Conservation (phyloP, 1,140 invertebrate species). For the Zaprionus kolodkinae region DNA sequence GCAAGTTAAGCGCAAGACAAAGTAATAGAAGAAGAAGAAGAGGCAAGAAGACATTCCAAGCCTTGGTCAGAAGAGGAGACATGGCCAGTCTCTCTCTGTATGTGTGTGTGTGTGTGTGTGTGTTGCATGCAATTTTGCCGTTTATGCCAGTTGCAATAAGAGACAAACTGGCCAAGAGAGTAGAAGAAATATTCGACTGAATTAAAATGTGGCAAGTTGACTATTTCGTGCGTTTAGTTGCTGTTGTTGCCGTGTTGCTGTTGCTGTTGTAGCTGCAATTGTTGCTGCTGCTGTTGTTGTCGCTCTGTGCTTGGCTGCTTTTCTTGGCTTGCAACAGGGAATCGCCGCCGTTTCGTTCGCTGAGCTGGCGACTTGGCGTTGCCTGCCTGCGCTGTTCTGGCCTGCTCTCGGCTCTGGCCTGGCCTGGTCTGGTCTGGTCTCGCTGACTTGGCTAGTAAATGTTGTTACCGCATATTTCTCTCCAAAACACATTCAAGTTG, state of each 20-base stretch:
- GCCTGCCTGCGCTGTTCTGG: slow-evolving; percentile 4
- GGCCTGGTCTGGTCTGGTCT: slow-evolving; percentile 21
- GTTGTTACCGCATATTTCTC: slow-evolving; percentile 76
- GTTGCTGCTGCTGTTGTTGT: neutral
- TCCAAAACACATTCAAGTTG: slow-evolving; percentile 67
- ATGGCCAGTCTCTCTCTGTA: slow-evolving; percentile 14
- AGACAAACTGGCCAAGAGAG: slow-evolving; percentile 47
- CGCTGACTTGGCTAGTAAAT: slow-evolving; percentile 52
- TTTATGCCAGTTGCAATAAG: slow-evolving; percentile 62
- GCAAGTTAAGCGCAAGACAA: slow-evolving; percentile 64
- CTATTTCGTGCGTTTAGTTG: slow-evolving; percentile 68
- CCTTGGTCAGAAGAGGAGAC: slow-evolving; percentile 41
- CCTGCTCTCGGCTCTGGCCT: slow-evolving; percentile 9
- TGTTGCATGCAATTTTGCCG: slow-evolving; percentile 63
- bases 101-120: slow-evolving; percentile 30
- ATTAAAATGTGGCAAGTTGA: slow-evolving; percentile 82
- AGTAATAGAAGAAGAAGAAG: slow-evolving; percentile 54
- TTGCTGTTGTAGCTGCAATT: neutral
- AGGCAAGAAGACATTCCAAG: slow-evolving; percentile 51
- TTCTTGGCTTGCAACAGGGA: slow-evolving; percentile 36
- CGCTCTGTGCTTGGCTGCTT: slow-evolving; percentile 28
- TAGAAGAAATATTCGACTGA: slow-evolving; percentile 74
- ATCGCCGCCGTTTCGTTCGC: slow-evolving; percentile 8
- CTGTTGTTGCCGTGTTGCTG: neutral
- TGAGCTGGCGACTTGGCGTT: slow-evolving; percentile 11